Conservation (phyloP, 2,888 invertebrate genomes). For the Ochropleura leucogaster region DNA sequence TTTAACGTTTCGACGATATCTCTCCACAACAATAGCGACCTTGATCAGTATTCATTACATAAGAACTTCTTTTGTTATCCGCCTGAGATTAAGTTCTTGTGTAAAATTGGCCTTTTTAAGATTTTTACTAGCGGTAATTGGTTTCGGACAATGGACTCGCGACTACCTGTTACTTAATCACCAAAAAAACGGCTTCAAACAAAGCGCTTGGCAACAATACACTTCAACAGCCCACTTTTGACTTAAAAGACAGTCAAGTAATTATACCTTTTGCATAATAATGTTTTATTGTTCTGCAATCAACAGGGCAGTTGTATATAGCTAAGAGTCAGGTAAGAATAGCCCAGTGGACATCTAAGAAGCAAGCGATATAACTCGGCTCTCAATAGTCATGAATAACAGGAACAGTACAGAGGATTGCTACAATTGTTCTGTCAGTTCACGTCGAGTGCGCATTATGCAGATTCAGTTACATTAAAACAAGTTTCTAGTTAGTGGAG, state of each 20-base stretch:
- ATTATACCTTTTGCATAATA: slow-evolving; percentile 42
- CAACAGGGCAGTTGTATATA: slow-evolving; percentile 14
- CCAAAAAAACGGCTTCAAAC: slow-evolving; percentile 39
- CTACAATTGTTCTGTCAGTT: slow-evolving; percentile 65
- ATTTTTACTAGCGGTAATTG: slow-evolving; percentile 37
- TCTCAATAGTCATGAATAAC: slow-evolving; percentile 53
- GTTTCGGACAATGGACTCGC: slow-evolving; percentile 39
- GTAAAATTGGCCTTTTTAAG: slow-evolving; percentile 26
- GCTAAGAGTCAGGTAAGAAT: slow-evolving; percentile 12
- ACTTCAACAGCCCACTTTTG: slow-evolving; percentile 47
- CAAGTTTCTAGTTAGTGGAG: slow-evolving; percentile 70
- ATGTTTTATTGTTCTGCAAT: slow-evolving; percentile 43
- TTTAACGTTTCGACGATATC: background rate
- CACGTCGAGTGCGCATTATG: slow-evolving; percentile 64
- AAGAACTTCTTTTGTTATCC: slow-evolving; percentile 32
- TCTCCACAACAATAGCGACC: background rate
- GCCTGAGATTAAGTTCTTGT: slow-evolving; percentile 22
- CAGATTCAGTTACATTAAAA: slow-evolving; percentile 70
- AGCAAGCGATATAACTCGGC: slow-evolving; percentile 38
- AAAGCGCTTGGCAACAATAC: slow-evolving; percentile 54
- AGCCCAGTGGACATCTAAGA: slow-evolving; percentile 27
- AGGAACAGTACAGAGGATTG: slow-evolving; percentile 55
- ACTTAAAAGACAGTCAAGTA: slow-evolving; percentile 40
- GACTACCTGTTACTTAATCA: slow-evolving; percentile 54
- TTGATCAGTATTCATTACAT: slow-evolving; percentile 16